phyloP scores from a whole-genome alignment of 2,113 vertebrate species.

The Conger conger region DNA sequence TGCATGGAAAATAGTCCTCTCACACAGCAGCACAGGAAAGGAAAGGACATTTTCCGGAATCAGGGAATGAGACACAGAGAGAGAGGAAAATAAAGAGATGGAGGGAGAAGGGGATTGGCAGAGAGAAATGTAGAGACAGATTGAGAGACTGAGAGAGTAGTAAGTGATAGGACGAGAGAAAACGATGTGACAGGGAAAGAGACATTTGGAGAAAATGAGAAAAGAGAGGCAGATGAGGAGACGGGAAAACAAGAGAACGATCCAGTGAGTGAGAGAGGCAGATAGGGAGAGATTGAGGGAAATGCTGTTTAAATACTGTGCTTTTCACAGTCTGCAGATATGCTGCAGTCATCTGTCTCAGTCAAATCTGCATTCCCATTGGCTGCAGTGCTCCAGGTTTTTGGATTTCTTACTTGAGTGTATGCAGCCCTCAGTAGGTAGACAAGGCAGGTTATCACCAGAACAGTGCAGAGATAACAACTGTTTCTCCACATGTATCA shows the following conservation, averaged over 20 bases:
- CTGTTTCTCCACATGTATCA: conserved; percentile 26
- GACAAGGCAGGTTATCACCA: conserved; percentile 23
- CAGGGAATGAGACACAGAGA: background rate
- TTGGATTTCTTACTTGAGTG: conserved; percentile 31
- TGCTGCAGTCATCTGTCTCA: conserved; percentile 43
- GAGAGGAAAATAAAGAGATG: background rate
- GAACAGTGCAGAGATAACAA: conserved; percentile 42
- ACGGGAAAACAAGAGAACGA: background rate
- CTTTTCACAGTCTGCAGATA: conserved; percentile 2
- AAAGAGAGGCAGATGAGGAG: background rate
- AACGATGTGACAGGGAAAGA: conserved; percentile 1
- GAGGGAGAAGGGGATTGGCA: conserved; percentile 24
- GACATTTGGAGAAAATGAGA: background rate
- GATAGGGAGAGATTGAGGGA: conserved; percentile 31
- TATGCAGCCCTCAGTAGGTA: conserved; percentile 40
- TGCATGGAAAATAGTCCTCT: background rate
- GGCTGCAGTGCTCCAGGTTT: conserved; percentile 41
- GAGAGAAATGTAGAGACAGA: background rate
- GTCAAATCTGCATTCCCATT: conserved; percentile 27
- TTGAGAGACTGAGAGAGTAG: background rate
- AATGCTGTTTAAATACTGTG: conserved; percentile 21
- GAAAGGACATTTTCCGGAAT: background rate
- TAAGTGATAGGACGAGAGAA: background rate
- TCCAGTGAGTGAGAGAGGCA: background rate
- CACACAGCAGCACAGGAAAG: background rate